Percentiles rank a stretch among this genome's conserved stretches.
phyloP scores from a whole-genome alignment of 2,888 invertebrate species.

The Sarcophaga subvicina region DNA sequence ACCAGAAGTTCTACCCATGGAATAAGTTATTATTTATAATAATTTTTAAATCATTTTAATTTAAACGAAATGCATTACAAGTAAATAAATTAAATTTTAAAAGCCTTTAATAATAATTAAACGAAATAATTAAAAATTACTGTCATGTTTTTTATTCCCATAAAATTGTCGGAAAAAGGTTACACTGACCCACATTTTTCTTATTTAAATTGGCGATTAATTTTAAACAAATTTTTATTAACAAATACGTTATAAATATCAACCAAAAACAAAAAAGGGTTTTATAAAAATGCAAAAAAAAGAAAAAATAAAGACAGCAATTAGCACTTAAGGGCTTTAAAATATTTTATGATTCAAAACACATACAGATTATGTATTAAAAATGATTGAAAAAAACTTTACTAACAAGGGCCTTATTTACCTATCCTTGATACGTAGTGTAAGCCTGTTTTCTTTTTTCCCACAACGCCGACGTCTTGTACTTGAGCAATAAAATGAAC shows the following conservation, averaged over 20 bases:
- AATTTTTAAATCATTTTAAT: not conserved
- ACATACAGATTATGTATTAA: constrained; percentile 1
- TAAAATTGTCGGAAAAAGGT: no score
- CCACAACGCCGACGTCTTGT: constrained; percentile 1
- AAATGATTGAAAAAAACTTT: not conserved
- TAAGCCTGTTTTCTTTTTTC: constrained; percentile 18
- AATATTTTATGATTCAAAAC: constrained; percentile 31
- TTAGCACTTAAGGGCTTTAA: constrained; percentile 26
- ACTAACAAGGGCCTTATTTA: constrained; percentile 29
- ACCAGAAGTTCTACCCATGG: no score
- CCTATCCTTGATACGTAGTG: not conserved
- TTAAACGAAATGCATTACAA: not conserved
- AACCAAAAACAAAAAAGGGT: not conserved
- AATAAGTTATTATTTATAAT: not conserved
- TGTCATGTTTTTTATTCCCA: no score
- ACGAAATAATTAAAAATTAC: no score
- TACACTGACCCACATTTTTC: not conserved
- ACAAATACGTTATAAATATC: not conserved
- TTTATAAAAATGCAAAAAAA: not conserved
- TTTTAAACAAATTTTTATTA: constrained; percentile 35
- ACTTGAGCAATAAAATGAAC: not conserved
- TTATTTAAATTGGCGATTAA: not conserved
- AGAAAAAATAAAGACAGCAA: constrained; percentile 1
- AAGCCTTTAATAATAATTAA: not conserved
- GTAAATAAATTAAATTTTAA: not conserved